Percentiles rank a stretch among this genome's conserved stretches.
phyloP scores from a whole-genome alignment of 2,888 invertebrate species.

The Antheraea yamamai region DNA sequence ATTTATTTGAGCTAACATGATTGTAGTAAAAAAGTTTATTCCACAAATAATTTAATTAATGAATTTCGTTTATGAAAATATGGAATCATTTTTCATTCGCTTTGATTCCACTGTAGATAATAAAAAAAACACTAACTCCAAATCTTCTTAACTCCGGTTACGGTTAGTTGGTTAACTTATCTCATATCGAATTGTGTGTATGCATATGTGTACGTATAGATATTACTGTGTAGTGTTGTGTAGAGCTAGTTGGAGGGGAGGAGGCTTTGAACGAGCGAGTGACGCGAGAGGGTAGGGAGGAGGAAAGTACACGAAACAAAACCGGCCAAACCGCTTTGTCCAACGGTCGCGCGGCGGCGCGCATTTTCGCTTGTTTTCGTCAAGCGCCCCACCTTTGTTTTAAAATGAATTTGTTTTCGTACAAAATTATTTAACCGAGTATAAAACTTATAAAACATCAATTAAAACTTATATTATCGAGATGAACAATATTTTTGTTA shows the following conservation, averaged over 20 bases:
- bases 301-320: conserved; percentile 52
- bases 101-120: neutral
- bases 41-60: neutral
- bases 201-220: neutral
- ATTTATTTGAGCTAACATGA: too few species aligned
- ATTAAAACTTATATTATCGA: neutral
- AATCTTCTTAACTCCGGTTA: neutral
- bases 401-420: conserved; percentile 58
- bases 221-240: conserved; percentile 27
- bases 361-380: conserved; percentile 70
- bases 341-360: conserved; percentile 76
- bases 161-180: neutral
- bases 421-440: conserved; percentile 28
- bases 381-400: conserved; percentile 74
- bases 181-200: neutral
- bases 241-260: conserved; percentile 45
- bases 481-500: neutral
- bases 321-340: conserved; percentile 78
- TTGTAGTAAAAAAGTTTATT: too few species aligned
- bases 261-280: conserved; percentile 62
- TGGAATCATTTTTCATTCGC: neutral
- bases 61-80: neutral
- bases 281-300: conserved; percentile 57
- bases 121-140: neutral
- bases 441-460: neutral